These are phyloP conservation scores for Polyergus mexicanus DNA, from an alignment of 1,140 invertebrate species.

Conservation along the genomic window DNA sequence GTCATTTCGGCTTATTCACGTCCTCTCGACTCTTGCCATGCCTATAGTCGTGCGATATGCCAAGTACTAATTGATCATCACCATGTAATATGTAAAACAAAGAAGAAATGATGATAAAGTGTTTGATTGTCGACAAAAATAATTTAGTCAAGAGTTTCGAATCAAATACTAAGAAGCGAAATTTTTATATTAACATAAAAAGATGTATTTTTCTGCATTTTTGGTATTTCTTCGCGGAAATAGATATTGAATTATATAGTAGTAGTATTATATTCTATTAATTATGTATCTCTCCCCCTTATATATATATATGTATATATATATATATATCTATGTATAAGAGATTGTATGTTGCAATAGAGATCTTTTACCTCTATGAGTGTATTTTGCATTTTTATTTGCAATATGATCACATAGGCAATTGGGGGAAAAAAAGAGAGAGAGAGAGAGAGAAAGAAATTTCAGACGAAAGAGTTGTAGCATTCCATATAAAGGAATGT, in stretches of 20 bases:
- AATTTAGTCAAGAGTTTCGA: constrained; percentile 31
- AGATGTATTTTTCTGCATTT: constrained; percentile 61
- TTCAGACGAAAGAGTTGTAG: background rate
- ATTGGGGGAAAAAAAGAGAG: background rate
- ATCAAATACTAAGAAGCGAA: constrained; percentile 25
- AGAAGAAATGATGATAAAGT: background rate
- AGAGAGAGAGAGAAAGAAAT: no score
- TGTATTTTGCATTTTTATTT: background rate
- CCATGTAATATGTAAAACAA: background rate
- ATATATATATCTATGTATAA: constrained; percentile 19
- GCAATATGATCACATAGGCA: background rate
- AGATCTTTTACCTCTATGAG: constrained; percentile 37
- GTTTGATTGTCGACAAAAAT: background rate
- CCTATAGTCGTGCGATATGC: constrained; percentile 29
- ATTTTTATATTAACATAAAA: constrained; percentile 57
- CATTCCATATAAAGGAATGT: background rate
- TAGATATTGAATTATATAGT: constrained; percentile 38
- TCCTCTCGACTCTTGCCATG: background rate
- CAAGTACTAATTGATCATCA: background rate
- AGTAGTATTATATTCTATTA: constrained; percentile 32
- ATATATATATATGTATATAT: background rate
- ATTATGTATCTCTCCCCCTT: background rate
- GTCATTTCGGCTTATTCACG: background rate
- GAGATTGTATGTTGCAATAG: constrained; percentile 50
- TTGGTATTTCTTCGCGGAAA: constrained; percentile 14